phyloP scores from a whole-genome alignment of 2,113 vertebrate genomes.

The Halcyon senegalensis region DNA sequence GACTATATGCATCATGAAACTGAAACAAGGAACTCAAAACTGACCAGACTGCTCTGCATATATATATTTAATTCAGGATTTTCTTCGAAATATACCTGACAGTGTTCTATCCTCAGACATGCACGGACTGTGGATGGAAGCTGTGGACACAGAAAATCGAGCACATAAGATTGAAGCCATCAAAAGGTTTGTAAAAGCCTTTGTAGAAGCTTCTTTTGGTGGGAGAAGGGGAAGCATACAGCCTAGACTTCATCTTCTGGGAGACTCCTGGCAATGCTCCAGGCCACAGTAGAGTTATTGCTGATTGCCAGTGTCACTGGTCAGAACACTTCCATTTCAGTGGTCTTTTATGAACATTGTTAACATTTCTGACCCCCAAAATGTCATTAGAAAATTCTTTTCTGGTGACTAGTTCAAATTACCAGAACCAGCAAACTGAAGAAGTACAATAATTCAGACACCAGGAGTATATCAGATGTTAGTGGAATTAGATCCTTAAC shows the following conservation, averaged over 20 bases:
- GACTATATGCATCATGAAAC: constrained; percentile 47
- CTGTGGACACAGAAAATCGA: constrained; percentile 68
- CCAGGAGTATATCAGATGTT: neutral
- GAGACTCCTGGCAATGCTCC: neutral
- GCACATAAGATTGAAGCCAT: constrained; percentile 72
- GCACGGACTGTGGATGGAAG: constrained; percentile 82
- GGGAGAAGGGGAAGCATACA: neutral
- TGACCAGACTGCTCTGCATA: constrained; percentile 68
- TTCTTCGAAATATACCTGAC: constrained; percentile 83
- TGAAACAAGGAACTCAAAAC: constrained; percentile 37
- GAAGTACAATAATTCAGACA: neutral
- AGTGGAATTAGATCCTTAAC: neutral
- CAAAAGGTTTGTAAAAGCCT: constrained; percentile 68
- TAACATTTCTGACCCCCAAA: neutral
- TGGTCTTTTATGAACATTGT: neutral
- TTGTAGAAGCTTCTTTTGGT: neutral
- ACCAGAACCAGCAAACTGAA: neutral
- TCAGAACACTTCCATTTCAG: neutral
- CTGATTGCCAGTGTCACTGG: neutral
- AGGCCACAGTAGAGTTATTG: neutral
- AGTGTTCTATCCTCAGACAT: constrained; percentile 82
- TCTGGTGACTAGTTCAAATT: neutral
- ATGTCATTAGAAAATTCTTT: neutral
- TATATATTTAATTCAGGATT: constrained; percentile 82
- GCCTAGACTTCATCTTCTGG: neutral